Evolutionary conservation across 2,888 invertebrate species (phyloP).

Genomic region (Petrophora chlorosata): DNA sequence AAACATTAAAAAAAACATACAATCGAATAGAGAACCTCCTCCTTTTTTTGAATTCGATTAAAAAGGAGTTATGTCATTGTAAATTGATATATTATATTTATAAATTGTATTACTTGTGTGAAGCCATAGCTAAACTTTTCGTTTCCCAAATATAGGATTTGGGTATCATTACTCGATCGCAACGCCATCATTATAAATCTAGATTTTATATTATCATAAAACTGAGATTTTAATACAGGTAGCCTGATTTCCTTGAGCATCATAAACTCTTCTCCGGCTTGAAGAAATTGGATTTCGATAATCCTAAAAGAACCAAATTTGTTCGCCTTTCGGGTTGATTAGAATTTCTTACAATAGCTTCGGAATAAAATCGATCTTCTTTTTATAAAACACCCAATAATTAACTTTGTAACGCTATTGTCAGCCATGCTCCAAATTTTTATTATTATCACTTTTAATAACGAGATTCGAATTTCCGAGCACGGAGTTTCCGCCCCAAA

Average conservation of each 20-base stretch:
- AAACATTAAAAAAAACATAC: too few relatives aligned
- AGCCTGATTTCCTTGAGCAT: conserved; percentile 41
- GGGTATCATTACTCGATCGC: neutral
- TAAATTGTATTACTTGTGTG: too few relatives aligned
- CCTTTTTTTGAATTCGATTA: too few relatives aligned
- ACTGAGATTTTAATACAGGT: conserved; percentile 34
- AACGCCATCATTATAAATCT: neutral
- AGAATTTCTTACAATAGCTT: conserved; percentile 11
- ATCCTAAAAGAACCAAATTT: conserved; percentile 17
- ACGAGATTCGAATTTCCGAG: conserved; percentile 6
- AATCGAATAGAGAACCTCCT: too few relatives aligned
- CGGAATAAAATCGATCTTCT: conserved; percentile 4
- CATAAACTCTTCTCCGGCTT: conserved; percentile 13
- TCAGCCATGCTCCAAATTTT: conserved; percentile 10
- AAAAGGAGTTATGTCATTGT: too few relatives aligned
- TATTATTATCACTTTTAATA: conserved; percentile 11
- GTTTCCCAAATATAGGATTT: too few relatives aligned
- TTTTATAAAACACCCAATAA: conserved; percentile 11
- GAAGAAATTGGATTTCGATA: conserved; percentile 18
- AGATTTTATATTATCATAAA: neutral
- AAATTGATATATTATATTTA: too few relatives aligned
- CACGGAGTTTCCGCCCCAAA: conserved; percentile 9
- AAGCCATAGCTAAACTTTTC: too few relatives aligned
- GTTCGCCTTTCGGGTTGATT: conserved; percentile 9
- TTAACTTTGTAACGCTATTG: conserved; percentile 14